phyloP scores from a whole-genome alignment of 2,888 invertebrate genomes.

The Ethmia dodecea region DNA sequence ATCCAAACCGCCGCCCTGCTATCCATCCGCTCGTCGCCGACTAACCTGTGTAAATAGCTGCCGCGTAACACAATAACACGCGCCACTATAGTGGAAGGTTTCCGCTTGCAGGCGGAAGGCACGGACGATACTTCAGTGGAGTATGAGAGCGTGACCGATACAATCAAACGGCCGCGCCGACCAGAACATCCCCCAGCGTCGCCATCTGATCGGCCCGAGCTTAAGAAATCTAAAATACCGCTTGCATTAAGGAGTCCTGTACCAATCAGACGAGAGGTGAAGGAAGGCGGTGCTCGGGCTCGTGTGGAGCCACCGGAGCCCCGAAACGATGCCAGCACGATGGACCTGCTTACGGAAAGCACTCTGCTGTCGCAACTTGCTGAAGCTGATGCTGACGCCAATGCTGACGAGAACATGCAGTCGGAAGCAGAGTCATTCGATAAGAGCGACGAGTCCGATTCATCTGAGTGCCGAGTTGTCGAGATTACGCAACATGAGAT shows the following conservation, averaged over 20 bases:
- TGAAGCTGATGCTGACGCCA: slow-evolving; percentile 61
- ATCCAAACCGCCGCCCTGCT: slow-evolving; percentile 20
- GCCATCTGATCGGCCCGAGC: slow-evolving; percentile 46
- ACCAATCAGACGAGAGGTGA: slow-evolving; percentile 49
- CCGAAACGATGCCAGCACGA: slow-evolving; percentile 75
- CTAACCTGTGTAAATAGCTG: slow-evolving; percentile 25
- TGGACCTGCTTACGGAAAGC: slow-evolving; percentile 82
- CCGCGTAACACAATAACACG: slow-evolving; percentile 20
- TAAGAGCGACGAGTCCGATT: slow-evolving; percentile 22
- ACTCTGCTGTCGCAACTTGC: slow-evolving; percentile 83
- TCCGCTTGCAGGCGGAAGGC: slow-evolving; percentile 51
- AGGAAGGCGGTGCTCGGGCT: no score
- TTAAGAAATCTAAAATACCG: slow-evolving; percentile 65
- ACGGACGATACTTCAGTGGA: slow-evolving; percentile 37
- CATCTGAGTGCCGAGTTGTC: no score
- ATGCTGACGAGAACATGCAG: slow-evolving; percentile 27
- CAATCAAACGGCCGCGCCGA: slow-evolving; percentile 79
- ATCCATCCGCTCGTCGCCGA: slow-evolving; percentile 20
- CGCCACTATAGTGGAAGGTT: slow-evolving; percentile 26
- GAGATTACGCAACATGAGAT: no score
- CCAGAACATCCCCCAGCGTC: slow-evolving; percentile 67
- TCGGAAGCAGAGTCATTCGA: slow-evolving; percentile 17
- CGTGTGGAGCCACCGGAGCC: no score
- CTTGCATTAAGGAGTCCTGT: slow-evolving; percentile 58
- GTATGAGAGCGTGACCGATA: slow-evolving; percentile 80